phyloP scores from a whole-genome alignment of 1,140 invertebrate genomes.

The Drosophila simulans region DNA sequence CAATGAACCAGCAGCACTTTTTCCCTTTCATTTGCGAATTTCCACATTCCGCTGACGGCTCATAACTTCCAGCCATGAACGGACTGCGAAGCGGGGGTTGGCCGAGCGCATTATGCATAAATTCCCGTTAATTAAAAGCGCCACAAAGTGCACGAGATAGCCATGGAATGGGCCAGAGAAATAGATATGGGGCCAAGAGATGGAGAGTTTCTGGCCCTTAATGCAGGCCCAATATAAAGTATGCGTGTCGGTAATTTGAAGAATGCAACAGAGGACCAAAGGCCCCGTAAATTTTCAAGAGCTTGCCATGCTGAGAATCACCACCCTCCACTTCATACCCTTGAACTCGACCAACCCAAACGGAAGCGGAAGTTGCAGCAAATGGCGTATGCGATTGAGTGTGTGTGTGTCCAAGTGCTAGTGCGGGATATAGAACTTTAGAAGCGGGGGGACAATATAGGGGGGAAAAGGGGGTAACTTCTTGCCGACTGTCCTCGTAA shows the following conservation, averaged over 20 bases:
- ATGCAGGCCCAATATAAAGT: slow-evolving; percentile 77
- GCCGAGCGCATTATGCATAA: slow-evolving; percentile 69
- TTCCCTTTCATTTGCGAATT: slow-evolving; percentile 58
- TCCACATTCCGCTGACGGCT: slow-evolving; percentile 55
- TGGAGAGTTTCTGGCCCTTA: slow-evolving; percentile 39
- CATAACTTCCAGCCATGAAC: slow-evolving; percentile 55
- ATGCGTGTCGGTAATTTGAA: slow-evolving; percentile 81
- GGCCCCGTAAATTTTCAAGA: slow-evolving; percentile 69
- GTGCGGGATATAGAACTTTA: slow-evolving; percentile 12
- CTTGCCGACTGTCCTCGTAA: slow-evolving; percentile 58
- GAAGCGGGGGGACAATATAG: not conserved
- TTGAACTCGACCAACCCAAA: slow-evolving; percentile 47
- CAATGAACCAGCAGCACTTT: slow-evolving; percentile 13
- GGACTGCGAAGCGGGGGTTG: slow-evolving; percentile 10
- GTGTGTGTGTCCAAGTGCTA: slow-evolving; percentile 24
- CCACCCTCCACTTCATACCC: not conserved
- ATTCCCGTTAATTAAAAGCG: slow-evolving; percentile 79
- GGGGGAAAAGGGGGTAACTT: not conserved
- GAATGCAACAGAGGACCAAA: slow-evolving; percentile 70
- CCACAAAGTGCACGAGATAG: slow-evolving; percentile 61
- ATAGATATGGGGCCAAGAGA: slow-evolving; percentile 2
- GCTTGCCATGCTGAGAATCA: slow-evolving; percentile 56
- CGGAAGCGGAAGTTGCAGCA: slow-evolving; percentile 78
- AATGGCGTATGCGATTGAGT: slow-evolving; percentile 70
- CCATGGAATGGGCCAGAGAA: not conserved